Conservation (phyloP, 2,797 vertebrate species). For the Arnoldichthys spilopterus region DNA sequence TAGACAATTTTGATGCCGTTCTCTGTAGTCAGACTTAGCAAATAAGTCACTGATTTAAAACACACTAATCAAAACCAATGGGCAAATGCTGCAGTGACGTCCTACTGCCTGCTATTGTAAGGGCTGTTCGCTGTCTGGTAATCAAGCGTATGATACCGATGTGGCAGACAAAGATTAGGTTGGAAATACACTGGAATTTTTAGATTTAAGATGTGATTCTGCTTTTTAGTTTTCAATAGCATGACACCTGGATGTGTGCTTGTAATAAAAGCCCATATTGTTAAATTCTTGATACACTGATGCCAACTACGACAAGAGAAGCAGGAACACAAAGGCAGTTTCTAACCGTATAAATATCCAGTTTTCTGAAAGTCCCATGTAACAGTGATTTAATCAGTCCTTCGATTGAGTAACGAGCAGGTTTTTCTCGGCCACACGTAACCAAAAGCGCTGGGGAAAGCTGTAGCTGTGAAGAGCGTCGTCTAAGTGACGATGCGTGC, state of each 20-base stretch:
- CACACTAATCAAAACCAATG: too few relatives aligned
- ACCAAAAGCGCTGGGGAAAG: slow-evolving; percentile 30
- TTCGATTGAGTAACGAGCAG: slow-evolving; percentile 24
- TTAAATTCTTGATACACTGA: slow-evolving; percentile 28
- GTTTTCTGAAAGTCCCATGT: slow-evolving; percentile 7
- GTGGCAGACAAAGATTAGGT: neutral
- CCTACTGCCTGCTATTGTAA: neutral
- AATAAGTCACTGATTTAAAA: too few relatives aligned
- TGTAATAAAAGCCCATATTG: slow-evolving; percentile 42
- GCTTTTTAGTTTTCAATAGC: slow-evolving; percentile 18
- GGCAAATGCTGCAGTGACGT: neutral
- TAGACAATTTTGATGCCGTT: neutral
- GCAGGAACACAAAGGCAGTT: slow-evolving; percentile 42
- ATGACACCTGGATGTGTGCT: slow-evolving; percentile 31
- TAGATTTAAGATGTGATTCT: slow-evolving; percentile 9
- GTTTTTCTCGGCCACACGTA: slow-evolving; percentile 10
- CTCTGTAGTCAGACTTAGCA: neutral
- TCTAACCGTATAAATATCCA: slow-evolving; percentile 32
- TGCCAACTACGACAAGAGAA: slow-evolving; percentile 38
- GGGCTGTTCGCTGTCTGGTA: neutral
- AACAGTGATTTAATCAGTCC: slow-evolving; percentile 34
- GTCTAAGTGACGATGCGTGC: neutral
- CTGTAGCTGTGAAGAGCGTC: slow-evolving; percentile 15
- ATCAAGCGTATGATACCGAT: neutral
- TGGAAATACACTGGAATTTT: neutral